These are phyloP conservation scores for Buathra laborator DNA, from an alignment of 2,888 invertebrate genomes.

Conservation along the genomic window DNA sequence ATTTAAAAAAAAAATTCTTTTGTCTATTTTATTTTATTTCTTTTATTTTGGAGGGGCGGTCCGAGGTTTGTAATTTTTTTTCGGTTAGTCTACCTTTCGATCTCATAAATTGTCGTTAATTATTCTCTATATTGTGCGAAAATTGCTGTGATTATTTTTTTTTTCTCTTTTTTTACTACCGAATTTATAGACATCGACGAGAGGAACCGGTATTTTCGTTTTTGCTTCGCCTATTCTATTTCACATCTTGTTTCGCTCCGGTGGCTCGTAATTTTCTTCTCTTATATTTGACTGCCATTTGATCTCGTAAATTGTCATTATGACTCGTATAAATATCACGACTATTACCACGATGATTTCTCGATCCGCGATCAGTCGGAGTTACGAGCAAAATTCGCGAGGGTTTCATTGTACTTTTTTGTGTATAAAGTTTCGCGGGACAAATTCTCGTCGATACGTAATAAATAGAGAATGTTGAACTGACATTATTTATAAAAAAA, in stretches of 20 bases:
- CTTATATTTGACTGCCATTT: neutral
- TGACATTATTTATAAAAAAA: neutral
- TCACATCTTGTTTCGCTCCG: too few relatives aligned
- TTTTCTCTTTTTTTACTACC: neutral
- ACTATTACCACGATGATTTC: slow-evolving; percentile 1
- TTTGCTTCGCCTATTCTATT: neutral
- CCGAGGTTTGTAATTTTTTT: neutral
- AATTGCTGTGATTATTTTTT: too few relatives aligned
- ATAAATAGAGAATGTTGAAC: slow-evolving; percentile 43
- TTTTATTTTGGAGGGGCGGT: neutral
- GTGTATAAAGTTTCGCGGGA: slow-evolving; percentile 48
- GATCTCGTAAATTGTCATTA: slow-evolving; percentile 10
- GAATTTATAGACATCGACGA: neutral
- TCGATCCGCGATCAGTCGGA: neutral
- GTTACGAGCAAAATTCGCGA: slow-evolving; percentile 25
- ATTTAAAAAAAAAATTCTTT: neutral
- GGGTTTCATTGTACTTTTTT: slow-evolving; percentile 17
- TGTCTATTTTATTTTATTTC: slow-evolving; percentile 6
- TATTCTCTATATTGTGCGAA: too few relatives aligned
- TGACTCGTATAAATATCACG: neutral
- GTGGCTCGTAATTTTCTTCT: too few relatives aligned
- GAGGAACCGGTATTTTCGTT: neutral
- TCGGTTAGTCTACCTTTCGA: neutral
- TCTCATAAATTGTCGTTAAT: neutral
- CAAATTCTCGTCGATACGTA: slow-evolving; percentile 59